Evolutionary conservation across 2,113 vertebrate genomes (phyloP).

Genomic region (Pterocles gutturalis): DNA sequence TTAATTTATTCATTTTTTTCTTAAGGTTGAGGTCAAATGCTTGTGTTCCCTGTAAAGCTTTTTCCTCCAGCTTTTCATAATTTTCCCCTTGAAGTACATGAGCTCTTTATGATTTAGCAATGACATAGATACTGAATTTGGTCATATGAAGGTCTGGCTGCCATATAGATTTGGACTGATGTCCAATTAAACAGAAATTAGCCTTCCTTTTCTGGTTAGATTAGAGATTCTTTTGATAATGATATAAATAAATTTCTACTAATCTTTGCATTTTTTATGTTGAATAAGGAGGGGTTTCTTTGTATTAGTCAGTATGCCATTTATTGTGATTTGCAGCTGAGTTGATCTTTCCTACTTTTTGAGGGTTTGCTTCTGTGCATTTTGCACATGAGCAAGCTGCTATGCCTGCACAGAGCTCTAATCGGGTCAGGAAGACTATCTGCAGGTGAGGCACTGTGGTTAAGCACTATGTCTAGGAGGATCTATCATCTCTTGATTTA

Average conservation of each 20-base stretch:
- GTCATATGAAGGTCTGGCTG: neutral
- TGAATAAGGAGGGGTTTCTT: neutral
- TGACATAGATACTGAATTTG: neutral
- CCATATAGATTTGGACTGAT: neutral
- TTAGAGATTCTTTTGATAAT: neutral
- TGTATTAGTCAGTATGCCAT: neutral
- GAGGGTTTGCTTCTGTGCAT: neutral
- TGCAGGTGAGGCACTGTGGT: neutral
- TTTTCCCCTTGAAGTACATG: neutral
- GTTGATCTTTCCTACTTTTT: neutral
- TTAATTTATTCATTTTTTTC: neutral
- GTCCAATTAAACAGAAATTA: neutral
- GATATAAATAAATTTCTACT: neutral
- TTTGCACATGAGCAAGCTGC: neutral
- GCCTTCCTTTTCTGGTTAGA: neutral
- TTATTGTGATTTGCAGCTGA: neutral
- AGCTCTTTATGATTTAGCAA: neutral
- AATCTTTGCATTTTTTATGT: neutral
- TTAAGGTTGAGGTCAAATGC: neutral
- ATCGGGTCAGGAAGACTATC: neutral
- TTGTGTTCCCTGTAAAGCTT: neutral
- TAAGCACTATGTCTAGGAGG: neutral
- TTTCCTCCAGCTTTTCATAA: neutral
- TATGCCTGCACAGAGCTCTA: neutral
- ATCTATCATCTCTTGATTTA: neutral